Base-by-base conservation (phyloP, 1,140 invertebrate species). In the Pollicipes pollicipes region DNA sequence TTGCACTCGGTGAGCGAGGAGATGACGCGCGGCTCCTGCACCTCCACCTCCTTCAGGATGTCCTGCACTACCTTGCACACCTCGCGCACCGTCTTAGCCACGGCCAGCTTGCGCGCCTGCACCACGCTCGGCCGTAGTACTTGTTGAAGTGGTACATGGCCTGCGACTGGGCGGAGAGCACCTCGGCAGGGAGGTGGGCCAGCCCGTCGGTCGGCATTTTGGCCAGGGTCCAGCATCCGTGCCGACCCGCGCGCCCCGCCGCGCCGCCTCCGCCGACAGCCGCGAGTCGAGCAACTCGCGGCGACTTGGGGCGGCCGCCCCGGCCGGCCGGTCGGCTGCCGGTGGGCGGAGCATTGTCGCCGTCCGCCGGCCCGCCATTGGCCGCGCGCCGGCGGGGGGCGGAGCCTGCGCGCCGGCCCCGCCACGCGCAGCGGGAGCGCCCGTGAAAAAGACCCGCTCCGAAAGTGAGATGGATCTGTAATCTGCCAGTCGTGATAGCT, bases 11-110 rank as follows among this genome's bases (percentile, higher is more conserved):
- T 91, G 71, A 95, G 79, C 0, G 91, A 90, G 8, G 91, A 95
- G 73, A 98, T 96, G 79, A 98, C 98, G 27, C 95, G 80, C 0
- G 95, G 95, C 78, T 98, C 95, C 79, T 97, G 95, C 0, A 94
- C 88, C 80, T 98, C 95, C 0, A 98, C 94, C 78, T 98, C 94
- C 78, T 96, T 95, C 17, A 98, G 82, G 0, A 98, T 90, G 76
- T 97, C 93, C 78, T 97, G 93, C 0, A 97, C 91, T 29, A 97
- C 90, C 81, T 93, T 93, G 79, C 90, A 94, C 69, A 98, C 83
- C 78, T 96, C 91, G n/a, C 89, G 84, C 68, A 97, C 90, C 1
- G 90, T 91, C 79, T 94, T 94, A 58, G 88, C 85, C 31, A 96
- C 88, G 71, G 86, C 86, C 17, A 83, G 83, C 83, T 92, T 93